Base-by-base conservation (phyloP, 2,797 vertebrate species). In the Champsocephalus gunnari region DNA sequence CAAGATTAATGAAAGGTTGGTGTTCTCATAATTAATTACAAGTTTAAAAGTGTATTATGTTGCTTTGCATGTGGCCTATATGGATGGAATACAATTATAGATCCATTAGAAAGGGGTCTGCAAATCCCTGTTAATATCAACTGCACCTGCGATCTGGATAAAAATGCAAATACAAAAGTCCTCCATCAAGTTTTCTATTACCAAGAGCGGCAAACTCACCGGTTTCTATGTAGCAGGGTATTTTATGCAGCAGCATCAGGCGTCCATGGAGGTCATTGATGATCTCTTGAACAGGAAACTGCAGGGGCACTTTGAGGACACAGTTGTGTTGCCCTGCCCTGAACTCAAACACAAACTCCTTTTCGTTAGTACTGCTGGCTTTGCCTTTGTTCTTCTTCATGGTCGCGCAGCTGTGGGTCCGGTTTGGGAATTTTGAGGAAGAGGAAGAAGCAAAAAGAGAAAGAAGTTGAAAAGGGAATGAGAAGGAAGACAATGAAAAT, bases 201-300 rank as follows among this genome's bases (percentile, higher is more conserved):
- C 2, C 4, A 9, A 24, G 6, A 17, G 24, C 3, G 5, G 10
- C 9, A 24, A 44, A 32, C 91, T 95, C 90, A 98, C 98, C 98
- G n/a, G 94, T 92, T 88, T 99, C 98, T 82, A 98, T 91, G 77
- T 97, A 99, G 85, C 97, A 98, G 0, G 98, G 98, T 62, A 99
- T 94, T 81, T 90, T 96, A 83, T 99, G 97, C 1, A 99, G 95
- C 71, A 96, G 93, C 96, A 99, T 96, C 24, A 99, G 91, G 7
- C 96, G 95, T 28, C 97, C 97, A 2, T 97, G 97, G 7, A 99
- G 92, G 83, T 99, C 96, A 81, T 78, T 95, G 78, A 95, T 87
- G 72, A 96, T 97, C 68, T 97, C 96, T 17, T 96, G 93, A 28
- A 97, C 89, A 5, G 98, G 97, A 79, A 99, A 97, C 78, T 88